Conservation (phyloP, 1,140 invertebrate species). For the Neodiprion lecontei region DNA sequence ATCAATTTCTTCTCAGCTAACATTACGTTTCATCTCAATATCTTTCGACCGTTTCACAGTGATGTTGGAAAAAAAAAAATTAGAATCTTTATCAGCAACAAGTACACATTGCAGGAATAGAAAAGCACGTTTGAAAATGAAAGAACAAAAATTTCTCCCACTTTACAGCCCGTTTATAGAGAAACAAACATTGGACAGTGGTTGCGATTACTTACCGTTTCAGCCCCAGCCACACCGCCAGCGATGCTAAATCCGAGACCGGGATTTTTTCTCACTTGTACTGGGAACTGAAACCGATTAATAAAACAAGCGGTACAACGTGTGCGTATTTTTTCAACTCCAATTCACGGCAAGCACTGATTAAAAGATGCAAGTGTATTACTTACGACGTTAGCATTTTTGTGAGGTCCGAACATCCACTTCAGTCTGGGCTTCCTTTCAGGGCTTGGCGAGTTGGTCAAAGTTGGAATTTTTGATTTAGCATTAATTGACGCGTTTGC, state of each 20-base stretch:
- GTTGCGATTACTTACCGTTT: constrained; percentile 45
- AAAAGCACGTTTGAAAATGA: no score
- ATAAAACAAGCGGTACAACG: constrained; percentile 18
- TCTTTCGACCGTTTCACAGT: no score
- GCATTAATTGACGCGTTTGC: not conserved
- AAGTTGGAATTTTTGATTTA: not conserved
- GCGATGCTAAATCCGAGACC: constrained; percentile 60
- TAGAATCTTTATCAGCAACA: no score
- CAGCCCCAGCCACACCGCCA: constrained; percentile 53
- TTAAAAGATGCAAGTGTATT: not conserved
- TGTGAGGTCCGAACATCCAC: constrained; percentile 70
- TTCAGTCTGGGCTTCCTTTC: constrained; percentile 50
- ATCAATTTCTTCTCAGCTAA: no score
- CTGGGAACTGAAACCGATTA: constrained; percentile 53
- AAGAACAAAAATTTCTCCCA: no score
- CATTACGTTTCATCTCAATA: no score
- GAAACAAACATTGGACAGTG: not conserved
- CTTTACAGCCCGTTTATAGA: no score
- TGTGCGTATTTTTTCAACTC: not conserved
- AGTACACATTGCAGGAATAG: no score
- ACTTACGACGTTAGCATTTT: constrained; percentile 66
- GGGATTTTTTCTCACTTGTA: constrained; percentile 58
- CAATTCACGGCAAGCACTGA: not conserved
- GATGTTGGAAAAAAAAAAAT: no score
- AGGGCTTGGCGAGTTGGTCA: constrained; percentile 15